phyloP scores from a whole-genome alignment of 2,113 vertebrate species.

The Tretioscincus oriximinensis region DNA sequence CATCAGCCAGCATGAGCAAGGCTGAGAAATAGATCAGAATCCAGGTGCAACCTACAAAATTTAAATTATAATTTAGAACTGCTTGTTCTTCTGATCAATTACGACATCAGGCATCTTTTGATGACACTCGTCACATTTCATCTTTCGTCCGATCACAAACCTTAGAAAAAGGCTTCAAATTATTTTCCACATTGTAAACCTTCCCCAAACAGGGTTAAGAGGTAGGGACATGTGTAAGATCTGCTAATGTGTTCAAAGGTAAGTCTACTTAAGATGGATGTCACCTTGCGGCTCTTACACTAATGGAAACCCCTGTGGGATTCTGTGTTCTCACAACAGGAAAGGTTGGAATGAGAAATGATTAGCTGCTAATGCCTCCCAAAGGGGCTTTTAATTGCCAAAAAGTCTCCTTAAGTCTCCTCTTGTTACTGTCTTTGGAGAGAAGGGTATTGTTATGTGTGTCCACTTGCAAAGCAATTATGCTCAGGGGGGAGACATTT shows the following conservation, averaged over 20 bases:
- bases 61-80: background rate
- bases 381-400: background rate
- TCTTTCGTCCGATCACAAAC: background rate
- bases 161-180: background rate
- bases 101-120: background rate
- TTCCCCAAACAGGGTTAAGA: too few relatives aligned
- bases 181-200: background rate
- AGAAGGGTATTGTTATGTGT: background rate
- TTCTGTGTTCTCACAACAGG: background rate
- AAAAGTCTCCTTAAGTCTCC: background rate
- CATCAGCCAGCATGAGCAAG: too few relatives aligned
- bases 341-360: background rate
- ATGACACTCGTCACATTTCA: background rate
- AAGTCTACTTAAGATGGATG: background rate
- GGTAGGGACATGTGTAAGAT: too few relatives aligned
- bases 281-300: background rate
- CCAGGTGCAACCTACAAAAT: too few relatives aligned
- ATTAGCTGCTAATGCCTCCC: background rate
- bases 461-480: background rate
- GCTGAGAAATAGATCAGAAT: too few relatives aligned
- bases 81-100: background rate
- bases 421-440: fast-evolving
- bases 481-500: background rate
- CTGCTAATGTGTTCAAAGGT: background rate
- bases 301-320: background rate